phyloP scores from a whole-genome alignment of 2,888 invertebrate genomes.

The Steinernema carpocapsae region DNA sequence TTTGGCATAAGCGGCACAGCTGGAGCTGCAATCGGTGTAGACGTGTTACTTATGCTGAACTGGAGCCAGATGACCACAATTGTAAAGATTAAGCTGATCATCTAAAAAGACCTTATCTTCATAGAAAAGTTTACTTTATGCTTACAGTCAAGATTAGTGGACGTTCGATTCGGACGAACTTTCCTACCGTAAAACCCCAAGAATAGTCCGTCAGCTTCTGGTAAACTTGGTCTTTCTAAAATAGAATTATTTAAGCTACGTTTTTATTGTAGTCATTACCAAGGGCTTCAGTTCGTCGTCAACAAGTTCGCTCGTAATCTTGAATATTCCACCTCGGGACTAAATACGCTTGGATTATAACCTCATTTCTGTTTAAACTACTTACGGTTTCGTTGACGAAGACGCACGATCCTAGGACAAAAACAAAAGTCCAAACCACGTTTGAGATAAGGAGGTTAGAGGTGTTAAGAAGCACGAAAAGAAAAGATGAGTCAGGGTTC shows the following conservation, averaged over 20 bases:
- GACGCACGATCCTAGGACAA: slow-evolving; percentile 36
- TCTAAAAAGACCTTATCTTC: slow-evolving; percentile 19
- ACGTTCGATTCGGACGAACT: slow-evolving; percentile 39
- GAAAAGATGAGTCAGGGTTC: not conserved
- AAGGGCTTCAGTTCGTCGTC: slow-evolving; percentile 36
- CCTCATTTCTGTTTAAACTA: too few species aligned
- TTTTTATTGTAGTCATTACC: too few species aligned
- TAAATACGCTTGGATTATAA: too few species aligned
- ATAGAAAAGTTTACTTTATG: not conserved
- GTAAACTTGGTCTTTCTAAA: slow-evolving; percentile 41
- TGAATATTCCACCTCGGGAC: slow-evolving; percentile 37
- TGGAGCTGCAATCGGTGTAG: too few species aligned
- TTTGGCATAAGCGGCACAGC: too few species aligned
- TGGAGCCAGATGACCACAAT: slow-evolving; percentile 39
- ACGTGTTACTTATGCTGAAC: slow-evolving; percentile 19
- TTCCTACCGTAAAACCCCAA: slow-evolving; percentile 39
- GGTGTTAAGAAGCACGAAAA: not conserved
- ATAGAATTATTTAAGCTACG: too few species aligned
- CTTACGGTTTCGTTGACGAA: slow-evolving; percentile 39
- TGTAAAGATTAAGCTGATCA: slow-evolving; percentile 38
- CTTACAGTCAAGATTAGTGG: slow-evolving; percentile 37
- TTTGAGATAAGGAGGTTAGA: not conserved
- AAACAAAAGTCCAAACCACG: slow-evolving; percentile 37
- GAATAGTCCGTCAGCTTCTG: slow-evolving; percentile 37
- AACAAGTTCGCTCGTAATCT: slow-evolving; percentile 26